Conservation (phyloP, 1,140 invertebrate species). For the Whitmania pigra region DNA sequence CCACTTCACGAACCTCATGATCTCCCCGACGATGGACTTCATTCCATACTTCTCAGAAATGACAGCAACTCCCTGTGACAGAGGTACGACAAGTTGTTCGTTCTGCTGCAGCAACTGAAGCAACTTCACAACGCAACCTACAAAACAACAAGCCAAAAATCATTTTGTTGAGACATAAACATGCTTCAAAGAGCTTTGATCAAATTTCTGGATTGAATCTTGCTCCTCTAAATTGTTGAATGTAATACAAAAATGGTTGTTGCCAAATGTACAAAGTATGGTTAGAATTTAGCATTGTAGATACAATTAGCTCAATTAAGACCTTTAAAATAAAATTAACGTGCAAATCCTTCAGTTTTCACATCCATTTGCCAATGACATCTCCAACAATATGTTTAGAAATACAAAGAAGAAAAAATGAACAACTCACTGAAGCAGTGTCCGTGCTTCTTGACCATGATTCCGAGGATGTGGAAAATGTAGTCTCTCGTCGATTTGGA, state of each 20-base stretch:
- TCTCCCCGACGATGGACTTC: slow-evolving; percentile 54
- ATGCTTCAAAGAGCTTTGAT: too few relatives aligned
- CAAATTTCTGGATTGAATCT: too few relatives aligned
- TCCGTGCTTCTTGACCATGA: slow-evolving; percentile 67
- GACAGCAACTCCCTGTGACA: slow-evolving; percentile 54
- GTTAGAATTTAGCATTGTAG: too few relatives aligned
- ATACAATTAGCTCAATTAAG: too few relatives aligned
- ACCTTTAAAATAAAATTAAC: too few relatives aligned
- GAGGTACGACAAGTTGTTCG: slow-evolving; percentile 55
- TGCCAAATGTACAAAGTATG: too few relatives aligned
- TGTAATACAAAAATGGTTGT: too few relatives aligned
- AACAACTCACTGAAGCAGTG: slow-evolving; percentile 45
- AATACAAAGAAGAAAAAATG: not conserved
- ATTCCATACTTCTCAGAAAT: slow-evolving; percentile 53
- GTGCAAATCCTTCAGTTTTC: too few relatives aligned
- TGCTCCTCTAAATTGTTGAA: too few relatives aligned
- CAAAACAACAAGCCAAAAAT: slow-evolving; percentile 25
- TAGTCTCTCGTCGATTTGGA: slow-evolving; percentile 55
- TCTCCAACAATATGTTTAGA: not conserved
- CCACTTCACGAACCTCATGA: slow-evolving; percentile 44
- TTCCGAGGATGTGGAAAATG: slow-evolving; percentile 62
- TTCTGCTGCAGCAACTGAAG: slow-evolving; percentile 58
- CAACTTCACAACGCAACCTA: slow-evolving; percentile 41
- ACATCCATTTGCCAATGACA: too few relatives aligned
- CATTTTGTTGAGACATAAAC: not conserved